A percentile compares a stretch with the other conserved stretches of the same genome.
Conservation (phyloP, 2,113 vertebrate species). For the Philantomba maxwellii region DNA sequence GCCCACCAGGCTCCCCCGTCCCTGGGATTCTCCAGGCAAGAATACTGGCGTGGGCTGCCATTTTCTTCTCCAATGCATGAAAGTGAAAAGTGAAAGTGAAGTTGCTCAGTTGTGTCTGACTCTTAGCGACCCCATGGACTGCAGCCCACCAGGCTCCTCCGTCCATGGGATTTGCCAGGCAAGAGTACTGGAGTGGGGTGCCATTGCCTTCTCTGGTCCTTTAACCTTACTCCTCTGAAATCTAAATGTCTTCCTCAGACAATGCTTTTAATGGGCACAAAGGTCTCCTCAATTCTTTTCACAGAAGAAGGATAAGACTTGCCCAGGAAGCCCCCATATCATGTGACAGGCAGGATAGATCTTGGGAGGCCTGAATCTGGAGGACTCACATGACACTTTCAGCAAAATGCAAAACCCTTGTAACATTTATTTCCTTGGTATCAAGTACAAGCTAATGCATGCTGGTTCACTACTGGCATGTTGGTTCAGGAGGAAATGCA, state of each 20-base stretch:
- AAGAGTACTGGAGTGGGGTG: too few relatives aligned
- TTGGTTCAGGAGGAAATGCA: neutral
- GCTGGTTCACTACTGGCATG: fast-evolving
- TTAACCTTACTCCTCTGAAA: neutral
- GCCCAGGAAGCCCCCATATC: neutral
- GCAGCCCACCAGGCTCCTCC: too few relatives aligned
- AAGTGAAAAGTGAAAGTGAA: too few relatives aligned
- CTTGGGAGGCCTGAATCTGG: neutral
- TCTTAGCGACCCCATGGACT: too few relatives aligned
- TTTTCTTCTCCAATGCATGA: too few relatives aligned
- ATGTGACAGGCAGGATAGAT: neutral
- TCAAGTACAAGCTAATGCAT: neutral
- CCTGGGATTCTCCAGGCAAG: too few relatives aligned
- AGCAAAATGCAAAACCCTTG: neutral
- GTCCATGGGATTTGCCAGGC: too few relatives aligned
- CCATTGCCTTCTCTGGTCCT: neutral
- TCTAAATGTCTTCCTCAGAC: neutral
- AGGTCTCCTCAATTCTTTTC: neutral
- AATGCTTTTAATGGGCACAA: neutral
- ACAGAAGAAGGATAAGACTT: neutral
- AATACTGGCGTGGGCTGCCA: too few relatives aligned
- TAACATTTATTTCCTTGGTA: too few relatives aligned
- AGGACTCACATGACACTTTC: neutral
- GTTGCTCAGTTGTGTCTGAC: too few relatives aligned
- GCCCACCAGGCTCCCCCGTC: too few relatives aligned